phyloP scores from a whole-genome alignment of 2,797 vertebrate species.

The Zenarchopterus dispar region DNA sequence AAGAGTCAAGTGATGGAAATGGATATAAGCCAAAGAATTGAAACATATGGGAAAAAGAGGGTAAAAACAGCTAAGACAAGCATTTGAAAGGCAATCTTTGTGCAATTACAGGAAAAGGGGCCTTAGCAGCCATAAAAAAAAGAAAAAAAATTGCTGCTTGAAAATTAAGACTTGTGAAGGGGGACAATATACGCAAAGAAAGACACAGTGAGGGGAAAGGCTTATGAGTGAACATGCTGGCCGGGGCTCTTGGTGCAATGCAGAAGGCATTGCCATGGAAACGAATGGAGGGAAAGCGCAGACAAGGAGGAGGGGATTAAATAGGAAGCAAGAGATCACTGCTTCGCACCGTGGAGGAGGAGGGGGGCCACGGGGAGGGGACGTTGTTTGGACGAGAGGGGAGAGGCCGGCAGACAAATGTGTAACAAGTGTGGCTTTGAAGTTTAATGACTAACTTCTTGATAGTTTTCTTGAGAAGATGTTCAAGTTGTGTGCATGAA shows the following conservation, averaged over 20 bases:
- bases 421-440: conserved; percentile 52
- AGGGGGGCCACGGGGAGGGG: conserved; percentile 20
- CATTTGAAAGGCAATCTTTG: background rate
- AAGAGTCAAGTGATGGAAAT: conserved; percentile 20
- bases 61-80: conserved; percentile 1
- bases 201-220: conserved; percentile 58
- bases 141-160: conserved; percentile 28
- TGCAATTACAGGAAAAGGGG: background rate
- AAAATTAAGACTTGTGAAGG: conserved; percentile 35
- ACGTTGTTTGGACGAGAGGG: conserved; percentile 31
- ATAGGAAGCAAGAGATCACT: conserved; percentile 75
- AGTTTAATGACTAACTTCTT: conserved; percentile 46
- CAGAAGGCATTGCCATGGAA: conserved; percentile 90
- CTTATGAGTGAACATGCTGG: conserved; percentile 67
- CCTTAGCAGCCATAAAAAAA: conserved; percentile 6
- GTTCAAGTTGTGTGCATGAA: conserved; percentile 1
- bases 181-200: conserved; percentile 38
- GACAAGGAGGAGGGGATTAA: conserved; percentile 75
- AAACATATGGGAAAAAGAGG: background rate
- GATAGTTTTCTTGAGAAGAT: conserved; percentile 6
- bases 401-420: conserved; percentile 35
- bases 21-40: background rate
- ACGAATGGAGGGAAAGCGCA: conserved; percentile 77
- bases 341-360: conserved; percentile 46
- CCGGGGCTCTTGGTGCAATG: conserved; percentile 87